Conservation (phyloP, 2,888 invertebrate species). For the Nymphalis polychloros region DNA sequence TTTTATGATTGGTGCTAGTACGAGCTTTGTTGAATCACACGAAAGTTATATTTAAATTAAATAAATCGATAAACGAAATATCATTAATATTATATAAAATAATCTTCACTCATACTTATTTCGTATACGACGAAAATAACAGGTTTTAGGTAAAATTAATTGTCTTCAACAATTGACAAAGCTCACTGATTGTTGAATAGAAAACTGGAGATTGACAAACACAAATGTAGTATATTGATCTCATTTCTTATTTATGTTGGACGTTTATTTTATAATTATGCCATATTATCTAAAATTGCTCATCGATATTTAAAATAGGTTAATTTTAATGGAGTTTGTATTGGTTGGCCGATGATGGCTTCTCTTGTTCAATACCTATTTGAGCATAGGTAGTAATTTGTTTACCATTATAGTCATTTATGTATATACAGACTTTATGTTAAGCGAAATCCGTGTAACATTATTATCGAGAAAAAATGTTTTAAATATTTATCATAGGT, state of each 20-base stretch:
- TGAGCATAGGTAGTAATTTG: slow-evolving; percentile 25
- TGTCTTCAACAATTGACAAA: slow-evolving; percentile 12
- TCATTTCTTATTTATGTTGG: slow-evolving; percentile 75
- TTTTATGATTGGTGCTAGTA: slow-evolving; percentile 40
- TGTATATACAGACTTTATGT: slow-evolving; percentile 30
- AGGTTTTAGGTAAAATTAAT: too few relatives aligned
- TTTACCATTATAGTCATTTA: slow-evolving; percentile 33
- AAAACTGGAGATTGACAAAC: slow-evolving; percentile 37
- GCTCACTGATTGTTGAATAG: slow-evolving; percentile 13
- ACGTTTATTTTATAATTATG: slow-evolving; percentile 68
- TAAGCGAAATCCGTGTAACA: slow-evolving; percentile 17
- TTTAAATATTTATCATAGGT: slow-evolving; percentile 39
- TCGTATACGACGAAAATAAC: too few relatives aligned
- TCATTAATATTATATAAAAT: background rate
- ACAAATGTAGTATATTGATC: slow-evolving; percentile 65
- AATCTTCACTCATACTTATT: background rate
- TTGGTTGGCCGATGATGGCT: slow-evolving; percentile 53
- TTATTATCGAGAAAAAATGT: slow-evolving; percentile 23
- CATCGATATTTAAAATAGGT: slow-evolving; percentile 62
- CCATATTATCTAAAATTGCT: slow-evolving; percentile 67
- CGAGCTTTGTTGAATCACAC: slow-evolving; percentile 26
- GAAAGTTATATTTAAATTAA: slow-evolving; percentile 1
- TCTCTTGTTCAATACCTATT: slow-evolving; percentile 18
- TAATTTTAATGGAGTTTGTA: slow-evolving; percentile 44
- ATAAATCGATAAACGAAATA: background rate